Percentiles rank a stretch among this genome's conserved stretches.
These are phyloP conservation scores for Diorhabda elongata DNA, from an alignment of 1,140 invertebrate genomes.

Conservation along the genomic window DNA sequence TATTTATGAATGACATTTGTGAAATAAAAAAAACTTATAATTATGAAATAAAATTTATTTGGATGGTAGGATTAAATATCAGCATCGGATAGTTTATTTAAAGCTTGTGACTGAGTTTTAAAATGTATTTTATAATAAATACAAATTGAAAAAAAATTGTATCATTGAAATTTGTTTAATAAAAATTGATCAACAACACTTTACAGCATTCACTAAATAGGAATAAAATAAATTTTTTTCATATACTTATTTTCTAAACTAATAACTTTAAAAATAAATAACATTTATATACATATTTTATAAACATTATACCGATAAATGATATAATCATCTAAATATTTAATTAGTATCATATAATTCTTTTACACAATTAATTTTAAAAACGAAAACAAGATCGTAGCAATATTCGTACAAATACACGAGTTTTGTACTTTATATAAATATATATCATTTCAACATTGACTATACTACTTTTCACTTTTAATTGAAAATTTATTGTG, in stretches of 20 bases:
- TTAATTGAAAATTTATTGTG: background rate
- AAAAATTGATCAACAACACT: background rate
- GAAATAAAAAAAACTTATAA: too few species aligned
- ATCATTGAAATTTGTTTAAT: background rate
- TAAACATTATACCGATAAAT: slow-evolving; percentile 22
- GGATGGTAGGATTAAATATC: too few species aligned
- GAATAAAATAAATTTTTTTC: slow-evolving; percentile 7
- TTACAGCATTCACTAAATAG: background rate
- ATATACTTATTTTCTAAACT: slow-evolving; percentile 19
- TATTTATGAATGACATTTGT: too few species aligned
- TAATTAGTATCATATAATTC: slow-evolving; percentile 11
- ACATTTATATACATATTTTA: slow-evolving; percentile 30
- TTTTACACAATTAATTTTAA: slow-evolving; percentile 7
- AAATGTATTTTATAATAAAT: too few species aligned
- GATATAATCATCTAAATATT: slow-evolving; percentile 6
- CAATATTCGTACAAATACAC: background rate
- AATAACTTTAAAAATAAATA: slow-evolving; percentile 29
- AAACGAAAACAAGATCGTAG: background rate
- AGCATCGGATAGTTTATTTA: too few species aligned
- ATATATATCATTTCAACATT: background rate
- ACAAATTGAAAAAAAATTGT: background rate
- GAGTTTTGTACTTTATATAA: background rate
- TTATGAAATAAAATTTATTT: too few species aligned
- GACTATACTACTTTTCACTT: background rate
- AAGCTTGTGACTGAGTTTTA: too few species aligned